Evolutionary conservation across 2,797 vertebrate genomes (phyloP).

Genomic region (Dicrostonyx torquatus): DNA sequence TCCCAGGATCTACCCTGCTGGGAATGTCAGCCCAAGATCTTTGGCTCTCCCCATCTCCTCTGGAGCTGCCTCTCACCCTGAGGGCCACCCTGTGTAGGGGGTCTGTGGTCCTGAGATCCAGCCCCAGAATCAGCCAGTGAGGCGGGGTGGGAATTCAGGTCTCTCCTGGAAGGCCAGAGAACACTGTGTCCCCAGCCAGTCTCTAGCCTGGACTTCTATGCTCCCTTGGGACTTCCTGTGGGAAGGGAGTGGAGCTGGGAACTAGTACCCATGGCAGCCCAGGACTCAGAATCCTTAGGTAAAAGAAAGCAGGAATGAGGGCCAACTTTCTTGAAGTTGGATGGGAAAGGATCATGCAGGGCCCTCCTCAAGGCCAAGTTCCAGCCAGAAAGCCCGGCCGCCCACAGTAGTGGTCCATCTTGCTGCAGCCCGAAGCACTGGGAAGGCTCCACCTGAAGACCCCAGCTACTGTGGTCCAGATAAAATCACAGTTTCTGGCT

Average conservation of each 20-base stretch:
- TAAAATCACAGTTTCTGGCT: background rate
- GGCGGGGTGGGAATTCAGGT: slow-evolving; percentile 61
- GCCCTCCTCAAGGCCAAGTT: background rate
- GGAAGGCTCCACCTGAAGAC: background rate
- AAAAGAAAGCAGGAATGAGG: background rate
- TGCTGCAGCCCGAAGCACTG: background rate
- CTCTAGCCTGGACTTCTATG: slow-evolving; percentile 41
- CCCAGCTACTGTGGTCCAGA: background rate
- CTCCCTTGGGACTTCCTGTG: slow-evolving; percentile 63
- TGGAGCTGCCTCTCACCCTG: background rate
- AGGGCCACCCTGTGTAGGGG: background rate
- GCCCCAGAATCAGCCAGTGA: background rate
- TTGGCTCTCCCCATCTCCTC: background rate
- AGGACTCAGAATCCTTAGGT: background rate
- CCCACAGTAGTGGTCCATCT: background rate
- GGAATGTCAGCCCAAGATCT: slow-evolving; percentile 71
- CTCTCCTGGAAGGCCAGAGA: slow-evolving; percentile 67
- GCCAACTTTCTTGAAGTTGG: background rate
- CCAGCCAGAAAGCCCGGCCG: background rate
- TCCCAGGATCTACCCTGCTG: slow-evolving; percentile 82
- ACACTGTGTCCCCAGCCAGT: slow-evolving; percentile 60
- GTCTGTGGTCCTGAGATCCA: slow-evolving; percentile 34
- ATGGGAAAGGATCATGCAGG: background rate
- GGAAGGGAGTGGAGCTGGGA: slow-evolving; percentile 54
- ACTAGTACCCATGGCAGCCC: background rate